phyloP scores from a whole-genome alignment of 2,797 vertebrate genomes.

The Sebastiscus tertius region DNA sequence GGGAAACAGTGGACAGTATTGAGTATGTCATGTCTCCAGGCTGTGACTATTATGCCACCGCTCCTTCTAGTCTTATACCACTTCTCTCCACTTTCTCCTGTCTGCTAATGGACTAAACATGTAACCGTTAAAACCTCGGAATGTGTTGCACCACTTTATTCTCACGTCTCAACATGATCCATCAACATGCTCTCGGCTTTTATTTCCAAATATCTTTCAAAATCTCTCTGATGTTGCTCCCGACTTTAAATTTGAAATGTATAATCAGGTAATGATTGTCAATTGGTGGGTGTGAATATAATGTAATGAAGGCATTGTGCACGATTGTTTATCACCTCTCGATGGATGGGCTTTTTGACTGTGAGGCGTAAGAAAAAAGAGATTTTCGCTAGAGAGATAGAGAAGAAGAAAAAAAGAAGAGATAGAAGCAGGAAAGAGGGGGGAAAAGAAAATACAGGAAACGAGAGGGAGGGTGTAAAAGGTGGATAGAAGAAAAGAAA shows the following conservation, averaged over 20 bases:
- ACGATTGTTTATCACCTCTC: background rate
- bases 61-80: background rate
- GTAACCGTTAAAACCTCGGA: background rate
- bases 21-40: slow-evolving; percentile 13
- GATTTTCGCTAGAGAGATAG: background rate
- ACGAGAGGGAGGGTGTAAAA: background rate
- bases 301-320: background rate
- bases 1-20: slow-evolving; percentile 1
- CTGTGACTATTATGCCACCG: background rate
- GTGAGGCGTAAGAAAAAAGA: background rate
- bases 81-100: background rate
- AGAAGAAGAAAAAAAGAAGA: background rate
- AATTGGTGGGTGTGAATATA: background rate
- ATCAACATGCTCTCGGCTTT: background rate
- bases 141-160: slow-evolving; percentile 5
- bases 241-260: background rate
- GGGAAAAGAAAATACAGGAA: background rate
- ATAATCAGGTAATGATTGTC: background rate
- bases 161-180: slow-evolving; percentile 25
- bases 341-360: background rate
- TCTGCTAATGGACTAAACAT: slow-evolving; percentile 5
- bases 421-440: background rate
- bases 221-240: background rate
- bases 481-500: background rate
- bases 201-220: slow-evolving; percentile 1